These are phyloP conservation scores for Astropecten irregularis DNA, from an alignment of 53 echinoderm and acorn worm species.

Conservation along the genomic window DNA sequence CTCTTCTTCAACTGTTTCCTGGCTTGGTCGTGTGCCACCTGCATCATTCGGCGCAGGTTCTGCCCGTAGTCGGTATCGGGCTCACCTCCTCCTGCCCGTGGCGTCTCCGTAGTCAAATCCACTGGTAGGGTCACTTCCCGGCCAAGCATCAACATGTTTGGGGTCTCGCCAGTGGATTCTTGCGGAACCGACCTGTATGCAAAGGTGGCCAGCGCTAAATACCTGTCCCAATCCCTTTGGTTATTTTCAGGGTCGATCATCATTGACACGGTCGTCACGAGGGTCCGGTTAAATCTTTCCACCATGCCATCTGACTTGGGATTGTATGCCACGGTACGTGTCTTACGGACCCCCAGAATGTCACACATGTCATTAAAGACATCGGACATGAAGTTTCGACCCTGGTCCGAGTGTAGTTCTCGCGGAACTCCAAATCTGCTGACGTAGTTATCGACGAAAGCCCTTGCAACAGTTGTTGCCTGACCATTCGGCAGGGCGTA, in stretches of 20 bases:
- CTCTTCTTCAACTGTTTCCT: neutral
- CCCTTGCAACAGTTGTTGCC: neutral
- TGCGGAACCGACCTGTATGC: constrained; percentile 7
- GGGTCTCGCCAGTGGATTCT: too few relatives aligned
- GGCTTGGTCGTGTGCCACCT: too few relatives aligned
- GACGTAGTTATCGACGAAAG: neutral
- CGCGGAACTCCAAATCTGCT: neutral
- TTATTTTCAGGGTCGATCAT: neutral
- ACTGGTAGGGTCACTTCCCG: constrained; percentile 6
- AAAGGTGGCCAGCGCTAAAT: constrained; percentile 2
- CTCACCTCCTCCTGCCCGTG: neutral
- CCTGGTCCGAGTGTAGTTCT: constrained; percentile 3
- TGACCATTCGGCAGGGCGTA: neutral
- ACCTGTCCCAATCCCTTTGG: constrained; percentile 21
- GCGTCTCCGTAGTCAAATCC: neutral
- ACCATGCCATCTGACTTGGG: constrained; percentile 10
- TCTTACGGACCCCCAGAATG: neutral
- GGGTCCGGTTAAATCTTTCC: constrained; percentile 3
- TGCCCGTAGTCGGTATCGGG: neutral
- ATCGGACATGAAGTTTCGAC: neutral
- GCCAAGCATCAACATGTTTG: too few relatives aligned
- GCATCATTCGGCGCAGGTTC: too few relatives aligned
- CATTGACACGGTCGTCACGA: constrained; percentile 15
- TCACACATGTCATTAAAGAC: constrained; percentile 5
- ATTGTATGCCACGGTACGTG: constrained; percentile 17